Evolutionary conservation across 2,797 vertebrate genomes (phyloP).

Genomic region (Sebastes diaconus): DNA sequence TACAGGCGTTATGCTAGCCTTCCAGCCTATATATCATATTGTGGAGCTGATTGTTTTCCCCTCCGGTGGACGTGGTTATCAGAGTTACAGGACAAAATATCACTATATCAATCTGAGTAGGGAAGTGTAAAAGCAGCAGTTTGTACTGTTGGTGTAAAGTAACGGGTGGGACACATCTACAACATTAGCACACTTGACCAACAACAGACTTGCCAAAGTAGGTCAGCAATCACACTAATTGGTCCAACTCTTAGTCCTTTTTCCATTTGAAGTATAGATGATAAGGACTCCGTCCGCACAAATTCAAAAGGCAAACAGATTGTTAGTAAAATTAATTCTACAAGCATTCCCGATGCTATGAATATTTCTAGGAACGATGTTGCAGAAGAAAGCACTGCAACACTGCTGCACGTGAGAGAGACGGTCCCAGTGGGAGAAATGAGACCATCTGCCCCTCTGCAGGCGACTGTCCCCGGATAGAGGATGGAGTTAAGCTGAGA

Average conservation of each 20-base stretch:
- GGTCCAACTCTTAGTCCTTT: neutral
- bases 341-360: neutral
- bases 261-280: neutral
- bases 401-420: constrained; percentile 43
- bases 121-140: neutral
- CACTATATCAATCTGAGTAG: neutral
- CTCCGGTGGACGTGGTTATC: neutral
- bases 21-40: neutral
- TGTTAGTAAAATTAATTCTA: neutral
- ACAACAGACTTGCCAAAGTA: constrained; percentile 29
- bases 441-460: constrained; percentile 83
- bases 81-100: neutral
- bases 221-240: constrained; percentile 39
- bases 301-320: neutral
- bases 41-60: neutral
- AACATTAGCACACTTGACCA: constrained; percentile 8
- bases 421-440: constrained; percentile 69
- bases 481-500: constrained; percentile 79
- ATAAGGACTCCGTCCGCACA: neutral
- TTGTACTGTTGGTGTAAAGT: neutral
- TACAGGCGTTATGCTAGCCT: neutral
- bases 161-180: constrained; percentile 8
- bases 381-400: constrained; percentile 21
- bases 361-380: neutral
- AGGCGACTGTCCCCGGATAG: constrained; percentile 77